These are phyloP conservation scores for Prenolepis imparis DNA, from an alignment of 2,888 invertebrate genomes.

Conservation along the genomic window DNA sequence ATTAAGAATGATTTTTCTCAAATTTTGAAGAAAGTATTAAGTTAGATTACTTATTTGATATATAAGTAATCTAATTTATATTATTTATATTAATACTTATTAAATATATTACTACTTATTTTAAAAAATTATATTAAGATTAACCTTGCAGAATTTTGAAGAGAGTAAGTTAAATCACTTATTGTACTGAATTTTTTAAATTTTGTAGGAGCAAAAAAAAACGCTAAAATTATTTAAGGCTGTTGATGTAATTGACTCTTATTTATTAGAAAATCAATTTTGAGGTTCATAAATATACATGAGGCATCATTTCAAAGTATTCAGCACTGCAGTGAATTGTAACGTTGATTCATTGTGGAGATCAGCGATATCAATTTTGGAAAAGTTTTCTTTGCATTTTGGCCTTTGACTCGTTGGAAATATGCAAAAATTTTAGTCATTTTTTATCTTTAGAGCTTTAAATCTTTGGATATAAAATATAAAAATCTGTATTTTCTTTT, in stretches of 20 bases:
- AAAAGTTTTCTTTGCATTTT: constrained; percentile 12
- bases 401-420: constrained; percentile 20
- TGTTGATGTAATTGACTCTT: constrained; percentile 16
- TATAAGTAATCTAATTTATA: too few relatives aligned
- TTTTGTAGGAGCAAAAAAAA: neutral
- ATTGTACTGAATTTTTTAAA: neutral
- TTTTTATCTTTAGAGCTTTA: neutral
- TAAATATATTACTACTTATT: neutral
- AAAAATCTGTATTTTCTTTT: neutral
- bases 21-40: neutral
- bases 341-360: constrained; percentile 53
- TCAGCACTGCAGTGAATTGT: constrained; percentile 73
- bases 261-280: constrained; percentile 23
- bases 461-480: neutral
- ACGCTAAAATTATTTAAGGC: neutral
- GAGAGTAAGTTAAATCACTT: neutral
- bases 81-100: neutral
- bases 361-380: constrained; percentile 12
- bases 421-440: neutral
- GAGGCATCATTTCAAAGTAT: constrained; percentile 66
- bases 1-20: neutral
- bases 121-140: neutral
- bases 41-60: neutral
- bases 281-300: constrained; percentile 45
- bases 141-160: neutral